Evolutionary conservation across 2,888 invertebrate species (phyloP), one percentile per base, ranked within the genome.

Genomic region (Caprella mutica): DNA sequence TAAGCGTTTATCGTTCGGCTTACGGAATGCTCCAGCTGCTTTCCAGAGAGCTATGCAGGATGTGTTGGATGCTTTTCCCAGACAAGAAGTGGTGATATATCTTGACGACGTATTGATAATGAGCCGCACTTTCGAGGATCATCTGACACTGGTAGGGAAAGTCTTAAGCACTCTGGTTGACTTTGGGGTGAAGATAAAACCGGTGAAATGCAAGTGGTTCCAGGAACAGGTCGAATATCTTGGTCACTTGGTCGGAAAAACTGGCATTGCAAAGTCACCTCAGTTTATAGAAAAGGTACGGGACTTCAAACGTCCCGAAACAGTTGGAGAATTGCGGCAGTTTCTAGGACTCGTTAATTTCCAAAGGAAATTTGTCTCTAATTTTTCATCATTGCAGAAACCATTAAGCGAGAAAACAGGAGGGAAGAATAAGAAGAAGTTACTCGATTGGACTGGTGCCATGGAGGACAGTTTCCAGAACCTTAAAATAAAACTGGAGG

Each of bases 21-120:
- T 21, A 4, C 21, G 26, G 23, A 43, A 43, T 23, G 43, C 43
- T 5, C 43, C 43, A 5, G 21, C 43, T 43, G 43, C 43, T 43
- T 43, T 43, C n/a, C 43, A 43, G 43, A 5, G 43, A 5, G 43
- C 24, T 5, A 43, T 43, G 43, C 43, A 43, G 23, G 43, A 43
- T 23, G 43, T 43, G 26, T 17, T 43, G 14, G 6, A 17, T 9
- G 5, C 14, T n/a, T 40, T 40, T n/a, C 40, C 40, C 21, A 19
- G 40, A 21, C 14, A 40, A 21, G 21, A 40, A 5, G 40, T 40
- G 6, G n/a, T 40, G 6, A 21, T 40, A 8, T 40, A 40, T n/a
- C 14, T n/a, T 19, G 40, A 40, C n/a, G 40, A 40, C n/a, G 21
- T 40, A 8, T 21, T 40, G 12, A 40, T 40, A 40, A 40, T 40